Evolutionary conservation across 2,113 vertebrate species (phyloP), one percentile per base, ranked within the genome.

Genomic region (Rousettus leschenaultii): DNA sequence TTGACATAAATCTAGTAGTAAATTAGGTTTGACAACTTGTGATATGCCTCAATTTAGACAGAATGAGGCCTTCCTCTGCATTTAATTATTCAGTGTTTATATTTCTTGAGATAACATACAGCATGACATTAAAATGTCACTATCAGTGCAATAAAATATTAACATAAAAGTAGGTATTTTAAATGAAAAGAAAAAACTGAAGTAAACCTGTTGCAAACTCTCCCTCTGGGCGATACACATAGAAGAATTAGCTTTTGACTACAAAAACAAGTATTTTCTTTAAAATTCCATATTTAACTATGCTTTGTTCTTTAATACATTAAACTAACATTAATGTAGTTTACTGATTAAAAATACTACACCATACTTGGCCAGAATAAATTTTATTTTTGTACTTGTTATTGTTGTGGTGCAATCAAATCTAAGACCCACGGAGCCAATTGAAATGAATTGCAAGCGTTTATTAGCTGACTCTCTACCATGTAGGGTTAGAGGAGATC

Each of bases 1-100:
- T 45, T 98, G 97, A 96, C 96, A 98, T 77, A 97, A 92, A 97
- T 92, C 87, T 95, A 95, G 59, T 86, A 97, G 95, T 96, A 97
- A 98, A 98, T 97, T 71, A 68, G 61, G n/a, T 96, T 96, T 97
- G 97, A 94, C 89, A 98, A 93, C 70, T 96, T 75, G 0, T 96
- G 86, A 89, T 45, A 38, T 66, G 73, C 10, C 45, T 85, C 71
- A 96, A 43, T 45, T 71, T 21, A 98, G 98, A 98, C 98, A 98
- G 97, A 98, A 98, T 97, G 96, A 94, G 98, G 97, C 7, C 97
- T 97, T 79, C 66, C 30, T 57, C n/a, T 43, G 83, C 22, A 15
- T 94, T 91, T 96, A 96, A 75, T 96, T 40, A 63, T 59, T 97
- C 95, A 1, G 61, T 1, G 2, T 40, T 57, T 96, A 93, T 18